Evolutionary conservation across 1,140 invertebrate species (phyloP).

Genomic region (Aphelinus certus): DNA sequence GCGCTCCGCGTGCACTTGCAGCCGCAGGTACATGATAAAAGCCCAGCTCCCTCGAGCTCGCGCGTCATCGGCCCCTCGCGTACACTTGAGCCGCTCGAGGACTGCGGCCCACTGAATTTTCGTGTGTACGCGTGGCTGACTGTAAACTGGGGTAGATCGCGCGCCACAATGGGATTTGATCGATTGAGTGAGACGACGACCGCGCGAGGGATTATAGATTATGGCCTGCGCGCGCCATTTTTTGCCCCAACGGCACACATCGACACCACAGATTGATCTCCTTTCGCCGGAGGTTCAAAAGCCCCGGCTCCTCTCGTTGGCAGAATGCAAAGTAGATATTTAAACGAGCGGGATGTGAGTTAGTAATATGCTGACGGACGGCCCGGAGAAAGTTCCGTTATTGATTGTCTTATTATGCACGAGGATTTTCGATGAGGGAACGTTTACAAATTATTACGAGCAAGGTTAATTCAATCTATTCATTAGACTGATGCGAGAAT

Average conservation of each 20-base stretch:
- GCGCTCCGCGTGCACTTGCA: constrained; percentile 43
- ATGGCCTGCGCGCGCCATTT: constrained; percentile 1
- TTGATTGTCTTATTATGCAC: constrained; percentile 16
- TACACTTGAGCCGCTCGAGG: not conserved
- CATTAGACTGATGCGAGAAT: not conserved
- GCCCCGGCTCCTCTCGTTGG: not conserved
- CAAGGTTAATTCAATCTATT: constrained; percentile 10
- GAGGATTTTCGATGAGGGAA: not conserved
- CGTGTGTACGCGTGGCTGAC: not conserved
- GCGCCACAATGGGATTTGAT: constrained; percentile 14
- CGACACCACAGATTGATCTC: constrained; percentile 28
- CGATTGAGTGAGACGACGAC: constrained; percentile 8
- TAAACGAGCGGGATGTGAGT: not conserved
- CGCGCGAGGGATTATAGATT: not conserved
- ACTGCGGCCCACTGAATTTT: not conserved
- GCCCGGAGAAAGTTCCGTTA: constrained; percentile 6
- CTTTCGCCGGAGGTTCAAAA: constrained; percentile 4
- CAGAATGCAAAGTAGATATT: constrained; percentile 7
- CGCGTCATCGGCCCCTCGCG: constrained; percentile 13
- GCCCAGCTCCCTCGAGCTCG: not conserved
- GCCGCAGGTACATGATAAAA: constrained; percentile 42
- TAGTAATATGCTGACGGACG: not conserved
- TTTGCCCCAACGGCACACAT: constrained; percentile 2
- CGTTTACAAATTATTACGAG: constrained; percentile 19
- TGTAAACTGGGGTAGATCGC: constrained; percentile 13